Conservation (phyloP, 2,113 vertebrate species). For the Oxyruncus cristatus region DNA sequence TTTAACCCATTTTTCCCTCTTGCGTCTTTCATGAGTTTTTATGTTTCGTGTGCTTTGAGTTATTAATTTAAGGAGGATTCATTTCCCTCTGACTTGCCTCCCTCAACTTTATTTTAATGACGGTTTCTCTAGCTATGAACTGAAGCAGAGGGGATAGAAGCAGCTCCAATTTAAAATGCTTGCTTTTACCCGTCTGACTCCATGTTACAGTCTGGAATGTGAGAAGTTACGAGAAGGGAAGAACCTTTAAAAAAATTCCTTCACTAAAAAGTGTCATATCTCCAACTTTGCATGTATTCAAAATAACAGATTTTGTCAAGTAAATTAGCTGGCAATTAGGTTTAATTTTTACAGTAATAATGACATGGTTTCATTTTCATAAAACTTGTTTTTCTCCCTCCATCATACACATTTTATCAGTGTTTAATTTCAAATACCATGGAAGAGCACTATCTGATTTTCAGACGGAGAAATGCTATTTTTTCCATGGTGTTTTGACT, state of each 20-base stretch:
- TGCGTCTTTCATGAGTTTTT: not conserved
- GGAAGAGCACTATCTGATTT: constrained; percentile 48
- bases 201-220: not conserved
- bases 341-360: constrained; percentile 1
- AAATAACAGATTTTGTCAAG: not conserved
- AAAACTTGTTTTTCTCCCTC: constrained; percentile 27
- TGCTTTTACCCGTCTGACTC: not conserved
- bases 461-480: constrained; percentile 57
- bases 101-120: not conserved
- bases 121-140: not conserved
- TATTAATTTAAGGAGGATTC: not conserved
- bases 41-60: not conserved
- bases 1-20: not conserved
- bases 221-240: not conserved
- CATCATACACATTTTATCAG: constrained; percentile 20
- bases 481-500: constrained; percentile 64
- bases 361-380: constrained; percentile 13
- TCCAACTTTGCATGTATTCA: not conserved
- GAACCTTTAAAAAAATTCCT: not conserved
- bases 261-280: not conserved
- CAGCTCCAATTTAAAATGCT: not conserved
- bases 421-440: constrained; percentile 32
- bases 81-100: not conserved
- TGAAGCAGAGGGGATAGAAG: not conserved
- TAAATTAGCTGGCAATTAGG: not conserved